Conservation (phyloP, 2,113 vertebrate species). For the western clawed frog (Xenopus tropicalis) region UCB_Xtro_10.0 CM004443.2:168778001-168778500, state of each 20-base stretch:
- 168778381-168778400: too few relatives aligned
- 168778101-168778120: slow-evolving; percentile 7
- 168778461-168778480: too few relatives aligned
- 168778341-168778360: too few relatives aligned
- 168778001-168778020: too few relatives aligned
- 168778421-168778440: too few relatives aligned
- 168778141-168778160: slow-evolving; percentile 16
- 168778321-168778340: neutral
- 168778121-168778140: slow-evolving; percentile 15
- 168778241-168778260: neutral
- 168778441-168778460: too few relatives aligned
- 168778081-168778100: slow-evolving; percentile 9
- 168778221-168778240: neutral
- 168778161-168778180: slow-evolving; percentile 3
- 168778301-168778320: neutral
- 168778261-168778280: neutral
- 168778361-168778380: too few relatives aligned
- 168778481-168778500: too few relatives aligned
- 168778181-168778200: slow-evolving; percentile 17
- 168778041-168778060: neutral
- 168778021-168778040: neutral
- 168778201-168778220: slow-evolving; percentile 7
- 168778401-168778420: too few relatives aligned
- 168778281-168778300: neutral
- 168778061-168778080: slow-evolving; percentile 1